Evolutionary conservation across 2,797 vertebrate species (phyloP), one percentile per base, ranked within the genome.

Genomic region (Tinamus major): DNA sequence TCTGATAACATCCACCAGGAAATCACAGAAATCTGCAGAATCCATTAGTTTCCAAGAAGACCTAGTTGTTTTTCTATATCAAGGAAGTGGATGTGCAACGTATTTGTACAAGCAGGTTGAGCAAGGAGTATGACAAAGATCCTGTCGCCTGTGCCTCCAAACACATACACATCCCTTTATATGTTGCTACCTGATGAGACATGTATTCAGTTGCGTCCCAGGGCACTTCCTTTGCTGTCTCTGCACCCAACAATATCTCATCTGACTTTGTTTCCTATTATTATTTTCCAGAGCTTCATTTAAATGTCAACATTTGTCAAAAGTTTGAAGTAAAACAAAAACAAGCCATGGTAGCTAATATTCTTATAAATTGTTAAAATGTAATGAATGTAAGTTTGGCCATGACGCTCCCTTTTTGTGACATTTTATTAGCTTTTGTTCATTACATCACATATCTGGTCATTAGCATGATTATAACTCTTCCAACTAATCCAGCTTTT

Each of bases 211-310:
- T 31, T 15, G 37, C 4, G 5, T 41, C 74, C 67, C 56, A 51
- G 83, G 55, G 62, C 83, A 85, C 76, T 95, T 96, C 90, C 93
- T 92, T 59, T 93, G 35, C n/a, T 80, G 49, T 87, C 67, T 89
- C 46, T 92, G 51, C 13, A 92, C 51, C 67, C 59, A 92, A 83
- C 82, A 95, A 89, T 85, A 8, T n/a, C 74, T 89, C 89, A 89
- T 92, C n/a, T 79, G 42, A 89, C 31, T 95, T 91, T 10, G 55
- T 13, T 95, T 96, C 92, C 93, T 94, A 93, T 29, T 24, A 92
- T 89, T 92, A 81, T 92, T 90, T 65, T 75, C 59, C 80, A 77
- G 12, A 20, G 35, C 17, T 93, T 31, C 39, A 61, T 62, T 72
- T 90, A 65, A 80, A 78, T 59, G 7, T 78, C 62, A 94, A 77